A percentile compares a stretch with the other conserved stretches of the same genome.
Conservation (phyloP, 2,113 vertebrate species). For the Sinocyclocheilus grahami region DNA sequence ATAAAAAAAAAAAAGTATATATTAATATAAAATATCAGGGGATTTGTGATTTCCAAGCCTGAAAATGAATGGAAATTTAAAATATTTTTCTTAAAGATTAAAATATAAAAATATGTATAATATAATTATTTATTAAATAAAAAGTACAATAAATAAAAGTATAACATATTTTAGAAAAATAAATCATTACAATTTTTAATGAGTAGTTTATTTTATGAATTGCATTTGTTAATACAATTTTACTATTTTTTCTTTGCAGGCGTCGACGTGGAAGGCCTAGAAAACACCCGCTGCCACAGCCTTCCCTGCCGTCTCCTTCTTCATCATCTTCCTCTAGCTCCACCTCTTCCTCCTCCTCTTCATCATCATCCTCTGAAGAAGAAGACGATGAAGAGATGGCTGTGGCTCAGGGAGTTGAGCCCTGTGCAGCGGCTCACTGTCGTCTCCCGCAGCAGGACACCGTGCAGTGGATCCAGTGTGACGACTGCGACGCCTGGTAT, state of each 20-base stretch:
- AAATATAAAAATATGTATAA: too few relatives aligned
- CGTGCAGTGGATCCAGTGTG: conserved; percentile 89
- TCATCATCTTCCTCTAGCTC: conserved; percentile 66
- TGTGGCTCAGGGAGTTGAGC: conserved; percentile 64
- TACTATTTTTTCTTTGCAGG: conserved; percentile 59
- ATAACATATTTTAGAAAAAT: too few relatives aligned
- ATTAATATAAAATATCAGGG: too few relatives aligned
- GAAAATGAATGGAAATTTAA: too few relatives aligned
- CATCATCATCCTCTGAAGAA: conserved; percentile 60
- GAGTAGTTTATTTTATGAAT: background rate
- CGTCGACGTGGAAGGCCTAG: conserved; percentile 78
- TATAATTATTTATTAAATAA: too few relatives aligned
- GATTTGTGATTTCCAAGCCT: too few relatives aligned
- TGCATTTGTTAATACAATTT: background rate
- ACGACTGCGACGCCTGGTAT: conserved; percentile 85
- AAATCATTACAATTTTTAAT: too few relatives aligned
- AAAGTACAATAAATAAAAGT: too few relatives aligned
- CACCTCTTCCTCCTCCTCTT: conserved; percentile 70
- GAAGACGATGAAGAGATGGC: conserved; percentile 55
- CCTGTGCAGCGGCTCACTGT: conserved; percentile 77
- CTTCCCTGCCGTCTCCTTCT: conserved; percentile 66
- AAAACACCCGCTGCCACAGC: conserved; percentile 76
- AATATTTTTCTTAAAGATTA: too few relatives aligned
- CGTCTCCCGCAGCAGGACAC: conserved; percentile 83
- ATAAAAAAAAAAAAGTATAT: too few relatives aligned